Base-by-base conservation (phyloP, 2,113 vertebrate genomes). In the Alligator mississippiensis region DNA sequence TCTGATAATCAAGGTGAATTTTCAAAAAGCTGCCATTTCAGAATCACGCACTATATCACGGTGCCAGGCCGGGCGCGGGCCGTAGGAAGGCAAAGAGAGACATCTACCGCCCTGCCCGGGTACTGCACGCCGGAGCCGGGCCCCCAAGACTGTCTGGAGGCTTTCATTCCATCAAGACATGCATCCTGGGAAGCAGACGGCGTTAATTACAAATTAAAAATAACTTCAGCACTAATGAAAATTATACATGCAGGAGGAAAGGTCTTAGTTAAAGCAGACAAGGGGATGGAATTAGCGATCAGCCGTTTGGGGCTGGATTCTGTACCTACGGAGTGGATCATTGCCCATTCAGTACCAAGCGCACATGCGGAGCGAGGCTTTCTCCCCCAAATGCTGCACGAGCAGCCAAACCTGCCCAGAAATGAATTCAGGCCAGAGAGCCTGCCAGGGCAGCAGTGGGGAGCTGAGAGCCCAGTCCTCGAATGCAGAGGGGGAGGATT, bases 1-100 rank as follows among this genome's bases (percentile, higher is more conserved):
- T 98, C 98, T 99, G 98, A 98, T 98, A 98, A 99, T 99, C 98
- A 99, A 98, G 98, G 98, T 98, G 98, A 98, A 98, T 99, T 98
- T 99, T 99, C 98, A 98, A 98, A 98, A 98, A 98, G 98, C 98
- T 98, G 98, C 98, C 98, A 98, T 99, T 99, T 99, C 98, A 98
- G 98, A 98, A 99, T 98, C 98, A 98, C 98, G 98, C 98, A 97
- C 98, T 98, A 98, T 98, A 98, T 98, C 98, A 95, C 92, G 90
- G 87, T 79, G 79, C 87, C 92, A 90, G 95, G 89, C 81, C 76
- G 72, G 72, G 95, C 95, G 96, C 95, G 96, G 92, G 62, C 81
- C 88, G 98, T 96, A 96, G 94, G 84, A 98, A 98, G 98, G 98
- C 98, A 97, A 98, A 99, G 98, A 99, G 98, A 98, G 98, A 98